Base-by-base conservation (phyloP, 2,888 invertebrate genomes). In the Zaprionus obscuricornis region DNA sequence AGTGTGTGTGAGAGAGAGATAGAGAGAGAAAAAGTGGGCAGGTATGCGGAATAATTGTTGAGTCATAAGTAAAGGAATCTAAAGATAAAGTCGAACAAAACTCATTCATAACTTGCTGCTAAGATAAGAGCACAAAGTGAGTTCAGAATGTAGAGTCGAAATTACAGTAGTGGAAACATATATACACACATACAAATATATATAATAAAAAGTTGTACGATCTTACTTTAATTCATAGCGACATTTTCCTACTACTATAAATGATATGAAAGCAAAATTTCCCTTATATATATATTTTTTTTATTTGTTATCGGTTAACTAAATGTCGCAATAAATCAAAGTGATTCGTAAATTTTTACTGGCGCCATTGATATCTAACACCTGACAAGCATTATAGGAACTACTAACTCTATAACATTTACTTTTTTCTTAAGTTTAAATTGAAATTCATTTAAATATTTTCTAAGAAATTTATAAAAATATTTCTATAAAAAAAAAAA, bases 21-120 rank as follows among this genome's bases (percentile, higher is more conserved):
- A 7, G 31, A 16, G 2, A 0, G 16, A 14, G 14, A 22, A 47
- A 39, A 49, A 43, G 52, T 56, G 33, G 31, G 45, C 13, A 24
- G 13, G 20, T 43, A 14, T 39, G 34, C 8, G 3, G 5, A 10
- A 24, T 39, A 6, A 20, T 5, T 29, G 14, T 13, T 63, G 66
- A 72, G 33, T 68, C 54, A 68, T 27, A 4, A 6, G 5, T 1
- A 10, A 42, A 47, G 36, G 27, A 22, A 31, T 71, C 26, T 11
- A 16, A 1, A 1, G 8, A 33, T 36, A 34, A 39, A 58, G 20
- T 7, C n/a, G n/a, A n/a, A n/a, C n/a, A n/a, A n/a, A n/a, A n/a
- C 49, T 45, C 72, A 68, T 71, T 72, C 67, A 69, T 46, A 56
- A 52, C 17, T 10, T 45, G 20, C 24, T 7, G n/a, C 18, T 10